A percentile compares a stretch with the other conserved stretches of the same genome.
phyloP scores from a whole-genome alignment of 2,888 invertebrate species.

The Bimastos eiseni region DNA sequence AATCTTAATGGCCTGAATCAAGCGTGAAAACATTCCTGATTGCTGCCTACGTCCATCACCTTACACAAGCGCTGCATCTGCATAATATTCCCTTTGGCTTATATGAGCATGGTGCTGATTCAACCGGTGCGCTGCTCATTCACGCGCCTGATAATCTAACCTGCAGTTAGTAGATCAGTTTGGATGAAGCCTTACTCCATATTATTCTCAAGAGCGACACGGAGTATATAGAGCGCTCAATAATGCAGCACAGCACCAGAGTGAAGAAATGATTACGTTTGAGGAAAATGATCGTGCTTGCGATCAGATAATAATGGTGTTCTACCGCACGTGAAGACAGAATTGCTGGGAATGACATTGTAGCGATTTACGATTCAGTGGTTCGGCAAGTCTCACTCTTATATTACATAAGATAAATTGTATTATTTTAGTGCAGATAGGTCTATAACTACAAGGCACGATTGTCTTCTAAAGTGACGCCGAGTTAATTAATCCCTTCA shows the following conservation, averaged over 20 bases:
- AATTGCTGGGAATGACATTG: neutral
- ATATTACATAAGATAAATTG: neutral
- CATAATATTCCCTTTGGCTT: neutral
- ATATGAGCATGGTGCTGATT: neutral
- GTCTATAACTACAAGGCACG: neutral
- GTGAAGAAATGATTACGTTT: neutral
- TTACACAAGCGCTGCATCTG: neutral
- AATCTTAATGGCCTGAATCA: neutral
- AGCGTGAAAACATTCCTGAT: neutral
- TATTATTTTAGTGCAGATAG: neutral
- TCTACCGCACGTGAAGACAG: neutral
- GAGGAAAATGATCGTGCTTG: too few species aligned
- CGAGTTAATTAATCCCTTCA: too few species aligned
- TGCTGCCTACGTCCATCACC: neutral
- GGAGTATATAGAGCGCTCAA: neutral
- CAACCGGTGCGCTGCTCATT: neutral
- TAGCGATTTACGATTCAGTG: neutral
- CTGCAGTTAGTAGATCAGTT: neutral
- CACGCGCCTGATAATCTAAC: neutral
- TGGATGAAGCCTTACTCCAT: neutral
- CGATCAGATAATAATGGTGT: too few species aligned
- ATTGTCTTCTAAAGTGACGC: neutral
- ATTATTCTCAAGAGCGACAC: neutral
- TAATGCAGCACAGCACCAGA: neutral
- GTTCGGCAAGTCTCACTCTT: neutral